Evolutionary conservation across 2,113 vertebrate genomes (phyloP), one percentile per base, ranked within the genome.

Genomic region (Heterocephalus glaber): DNA sequence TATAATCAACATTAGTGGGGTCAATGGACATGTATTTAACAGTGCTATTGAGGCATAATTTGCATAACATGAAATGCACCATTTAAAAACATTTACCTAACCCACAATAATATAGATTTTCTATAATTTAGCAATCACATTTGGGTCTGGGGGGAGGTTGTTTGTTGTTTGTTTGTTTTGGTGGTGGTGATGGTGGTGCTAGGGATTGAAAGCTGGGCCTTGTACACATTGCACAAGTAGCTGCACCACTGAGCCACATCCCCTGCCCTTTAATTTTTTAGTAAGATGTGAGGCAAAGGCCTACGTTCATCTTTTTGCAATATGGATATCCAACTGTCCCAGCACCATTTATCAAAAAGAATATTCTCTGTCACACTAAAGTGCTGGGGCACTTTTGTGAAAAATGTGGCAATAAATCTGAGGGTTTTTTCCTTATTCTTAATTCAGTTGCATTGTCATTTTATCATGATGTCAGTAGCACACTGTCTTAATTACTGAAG

Each of bases 1-100:
- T 11, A 58, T 65, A 79, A 35, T 61, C 58, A 90, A 96, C 52
- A 95, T 1, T 2, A 90, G 92, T 92, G 28, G 90, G 97, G 47
- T 92, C 88, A 60, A 7, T 0, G 44, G 72, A 47, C 74, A 65
- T 2, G 30, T 24, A 35, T 65, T 56, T 17, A 80, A 90, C 16
- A 56, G 58, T 52, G 81, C 90, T 86, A 52, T 7, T 44, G 13
- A 91, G n/a, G 30, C 66, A 49, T 28, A 52, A 89, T 77, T 44
- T 81, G 5, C 41, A 14, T 60, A 92, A 83, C 65, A 79, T 52
- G 60, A 93, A 77, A 83, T 20, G 1, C 1, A 38, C 54, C 26
- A 52, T 38, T 44, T 74, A 56, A 38, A 79, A 92, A 65, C 41
- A 19, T 88, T 58, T 38, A 11, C 49, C 38, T 86, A 52, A 49